Percentiles rank a stretch among this genome's conserved stretches.
Evolutionary conservation across 2,113 vertebrate species (phyloP).

Genomic region (Percina caprodes): DNA sequence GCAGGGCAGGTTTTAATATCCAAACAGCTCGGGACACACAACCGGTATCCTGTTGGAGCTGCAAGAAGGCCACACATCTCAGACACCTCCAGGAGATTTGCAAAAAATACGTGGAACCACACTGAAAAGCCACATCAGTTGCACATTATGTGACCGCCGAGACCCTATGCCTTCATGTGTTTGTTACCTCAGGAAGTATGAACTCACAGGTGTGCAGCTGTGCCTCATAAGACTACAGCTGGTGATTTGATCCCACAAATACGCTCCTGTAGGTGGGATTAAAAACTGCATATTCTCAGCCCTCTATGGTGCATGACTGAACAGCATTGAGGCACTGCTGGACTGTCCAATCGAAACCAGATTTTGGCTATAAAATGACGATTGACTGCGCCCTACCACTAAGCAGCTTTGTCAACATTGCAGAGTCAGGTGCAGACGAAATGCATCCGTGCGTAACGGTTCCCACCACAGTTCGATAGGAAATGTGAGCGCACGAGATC

Average conservation of each 20-base stretch:
- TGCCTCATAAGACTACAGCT: conserved; percentile 15
- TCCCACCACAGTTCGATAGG: background rate
- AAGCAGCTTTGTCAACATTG: conserved; percentile 30
- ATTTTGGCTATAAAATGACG: conserved; percentile 21
- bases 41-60: conserved; percentile 10
- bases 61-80: background rate
- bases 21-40: background rate
- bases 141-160: conserved; percentile 25
- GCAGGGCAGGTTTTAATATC: background rate
- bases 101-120: background rate
- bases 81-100: conserved; percentile 8
- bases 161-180: conserved; percentile 9
- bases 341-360: conserved; percentile 22
- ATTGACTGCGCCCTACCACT: conserved; percentile 32
- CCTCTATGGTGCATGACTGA: conserved; percentile 18
- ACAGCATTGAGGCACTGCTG: background rate
- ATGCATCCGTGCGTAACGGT: conserved; percentile 64
- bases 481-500: background rate
- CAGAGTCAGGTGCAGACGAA: conserved; percentile 65
- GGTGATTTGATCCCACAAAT: conserved; percentile 6
- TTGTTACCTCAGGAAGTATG: background rate
- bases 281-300: background rate
- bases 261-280: background rate
- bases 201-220: conserved; percentile 27
- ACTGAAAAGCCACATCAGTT: conserved; percentile 30